Evolutionary conservation across 2,113 vertebrate genomes (phyloP).

Genomic region (Serinus canaria): DNA sequence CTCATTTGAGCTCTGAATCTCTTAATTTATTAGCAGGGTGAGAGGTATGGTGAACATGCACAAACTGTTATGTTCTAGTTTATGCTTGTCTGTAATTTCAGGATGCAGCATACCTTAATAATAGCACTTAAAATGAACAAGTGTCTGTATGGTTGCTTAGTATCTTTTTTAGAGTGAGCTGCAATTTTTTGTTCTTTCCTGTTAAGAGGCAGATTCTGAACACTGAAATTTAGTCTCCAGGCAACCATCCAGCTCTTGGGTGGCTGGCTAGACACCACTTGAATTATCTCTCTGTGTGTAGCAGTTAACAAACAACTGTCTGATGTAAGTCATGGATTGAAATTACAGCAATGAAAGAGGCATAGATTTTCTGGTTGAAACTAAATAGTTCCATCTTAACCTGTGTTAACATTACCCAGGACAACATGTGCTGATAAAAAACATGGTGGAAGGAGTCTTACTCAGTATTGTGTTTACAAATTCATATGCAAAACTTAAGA

Average conservation of each 20-base stretch:
- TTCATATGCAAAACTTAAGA: background rate
- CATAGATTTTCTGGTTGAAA: background rate
- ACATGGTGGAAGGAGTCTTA: background rate
- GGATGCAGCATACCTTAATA: background rate
- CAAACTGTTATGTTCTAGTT: background rate
- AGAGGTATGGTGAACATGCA: background rate
- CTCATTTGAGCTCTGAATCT: background rate
- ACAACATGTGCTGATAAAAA: background rate
- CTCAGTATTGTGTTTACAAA: background rate
- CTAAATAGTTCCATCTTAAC: background rate
- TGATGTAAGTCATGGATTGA: background rate
- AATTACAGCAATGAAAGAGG: background rate
- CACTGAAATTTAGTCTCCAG: constrained; percentile 47
- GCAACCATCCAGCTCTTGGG: constrained; percentile 36
- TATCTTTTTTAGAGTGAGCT: background rate
- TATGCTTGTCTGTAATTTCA: background rate
- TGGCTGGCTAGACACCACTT: constrained; percentile 28
- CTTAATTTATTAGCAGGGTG: background rate
- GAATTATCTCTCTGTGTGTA: background rate
- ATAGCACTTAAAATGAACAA: background rate
- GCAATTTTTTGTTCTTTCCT: background rate
- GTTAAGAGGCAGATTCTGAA: background rate
- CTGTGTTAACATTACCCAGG: background rate
- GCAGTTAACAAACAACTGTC: background rate
- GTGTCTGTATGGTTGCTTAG: background rate